Conservation (phyloP, 2,797 vertebrate genomes). For the Sebastes diploproa region DNA sequence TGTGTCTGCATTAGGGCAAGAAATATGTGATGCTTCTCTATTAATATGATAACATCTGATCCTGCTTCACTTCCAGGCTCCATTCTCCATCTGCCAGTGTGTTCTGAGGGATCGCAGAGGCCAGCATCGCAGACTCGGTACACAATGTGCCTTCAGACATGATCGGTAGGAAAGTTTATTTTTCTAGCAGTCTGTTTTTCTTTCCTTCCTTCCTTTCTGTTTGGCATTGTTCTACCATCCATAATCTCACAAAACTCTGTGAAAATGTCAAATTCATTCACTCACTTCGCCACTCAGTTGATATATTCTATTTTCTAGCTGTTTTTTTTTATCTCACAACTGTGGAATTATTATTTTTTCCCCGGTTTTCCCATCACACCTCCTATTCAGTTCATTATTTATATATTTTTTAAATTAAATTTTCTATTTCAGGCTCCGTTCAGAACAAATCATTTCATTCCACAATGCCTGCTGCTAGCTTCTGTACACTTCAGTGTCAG, state of each 20-base stretch:
- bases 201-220: not conserved
- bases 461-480: not conserved
- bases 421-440: not conserved
- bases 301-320: not conserved
- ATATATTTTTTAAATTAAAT: not conserved
- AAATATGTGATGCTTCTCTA: conserved; percentile 9
- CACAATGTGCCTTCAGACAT: conserved; percentile 6
- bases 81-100: conserved; percentile 35
- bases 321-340: not conserved
- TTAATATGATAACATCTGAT: conserved; percentile 24
- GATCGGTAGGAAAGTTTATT: not conserved
- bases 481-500: not conserved
- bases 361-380: not conserved
- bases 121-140: not conserved
- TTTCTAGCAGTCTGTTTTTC: not conserved
- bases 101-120: not conserved
- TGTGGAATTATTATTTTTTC: not conserved
- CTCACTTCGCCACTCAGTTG: not conserved
- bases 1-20: not conserved
- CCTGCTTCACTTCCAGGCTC: conserved; percentile 13
- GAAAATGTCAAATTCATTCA: not conserved
- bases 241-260: not conserved
- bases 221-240: not conserved
- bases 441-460: not conserved
- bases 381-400: not conserved